Conservation (phyloP, 2,888 invertebrate genomes). For the Aphidoletes aphidimyza region DNA sequence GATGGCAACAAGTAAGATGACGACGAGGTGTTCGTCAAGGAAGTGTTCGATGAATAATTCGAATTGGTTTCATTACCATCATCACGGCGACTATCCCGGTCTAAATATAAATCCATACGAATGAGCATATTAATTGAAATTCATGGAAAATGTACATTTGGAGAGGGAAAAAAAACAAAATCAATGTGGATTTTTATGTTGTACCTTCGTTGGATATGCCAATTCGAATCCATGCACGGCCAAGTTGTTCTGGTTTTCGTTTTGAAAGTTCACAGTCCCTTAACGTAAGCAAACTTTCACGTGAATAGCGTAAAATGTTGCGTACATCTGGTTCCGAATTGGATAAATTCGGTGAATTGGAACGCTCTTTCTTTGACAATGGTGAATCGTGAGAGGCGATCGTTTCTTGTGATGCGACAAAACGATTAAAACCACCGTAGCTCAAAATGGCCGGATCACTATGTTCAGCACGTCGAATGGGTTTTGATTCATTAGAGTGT, state of each 20-base stretch:
- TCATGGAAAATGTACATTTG: not conserved
- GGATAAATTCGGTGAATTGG: not conserved
- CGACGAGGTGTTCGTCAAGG: slow-evolving; percentile 58
- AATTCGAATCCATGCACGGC: slow-evolving; percentile 66
- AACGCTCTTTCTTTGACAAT: slow-evolving; percentile 60
- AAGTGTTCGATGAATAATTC: slow-evolving; percentile 24
- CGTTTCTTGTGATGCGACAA: not conserved
- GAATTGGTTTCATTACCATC: not conserved
- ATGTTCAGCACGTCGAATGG: slow-evolving; percentile 59
- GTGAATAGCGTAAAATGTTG: slow-evolving; percentile 67
- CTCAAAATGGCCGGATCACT: slow-evolving; percentile 72
- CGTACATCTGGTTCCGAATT: not conserved
- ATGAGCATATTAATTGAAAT: not conserved
- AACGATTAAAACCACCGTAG: slow-evolving; percentile 62
- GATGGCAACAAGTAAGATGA: slow-evolving; percentile 65
- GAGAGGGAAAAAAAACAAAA: not conserved
- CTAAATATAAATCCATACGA: not conserved
- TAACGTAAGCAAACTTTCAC: slow-evolving; percentile 78
- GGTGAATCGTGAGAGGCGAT: not conserved
- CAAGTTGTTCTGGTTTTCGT: slow-evolving; percentile 74
- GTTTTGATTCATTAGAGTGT: not conserved
- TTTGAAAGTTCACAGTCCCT: slow-evolving; percentile 77
- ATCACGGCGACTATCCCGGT: not conserved
- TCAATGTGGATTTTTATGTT: not conserved
- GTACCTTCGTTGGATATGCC: not conserved